Percentiles rank a stretch among this genome's conserved stretches.
phyloP scores from a whole-genome alignment of 2,888 invertebrate genomes.

The Stegana nigrithorax region DNA sequence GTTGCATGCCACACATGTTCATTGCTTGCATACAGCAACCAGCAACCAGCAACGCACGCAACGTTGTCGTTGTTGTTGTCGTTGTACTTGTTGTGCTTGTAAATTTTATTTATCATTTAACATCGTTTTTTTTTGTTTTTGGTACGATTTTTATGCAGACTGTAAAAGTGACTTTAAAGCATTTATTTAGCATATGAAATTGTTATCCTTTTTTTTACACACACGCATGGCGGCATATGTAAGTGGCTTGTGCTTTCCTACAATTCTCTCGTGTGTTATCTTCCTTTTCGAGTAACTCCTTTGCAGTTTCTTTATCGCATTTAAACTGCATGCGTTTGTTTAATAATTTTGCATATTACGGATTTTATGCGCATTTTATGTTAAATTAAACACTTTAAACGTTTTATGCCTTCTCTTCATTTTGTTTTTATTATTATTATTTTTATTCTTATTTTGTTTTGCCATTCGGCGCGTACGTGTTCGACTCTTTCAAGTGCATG shows the following conservation, averaged over 20 bases:
- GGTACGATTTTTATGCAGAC: slow-evolving; percentile 57
- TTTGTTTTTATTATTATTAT: slow-evolving; percentile 29
- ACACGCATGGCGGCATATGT: no score
- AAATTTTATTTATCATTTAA: slow-evolving; percentile 62
- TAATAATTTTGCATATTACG: slow-evolving; percentile 7
- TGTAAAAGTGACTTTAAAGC: slow-evolving; percentile 58
- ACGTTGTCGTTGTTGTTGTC: slow-evolving; percentile 14
- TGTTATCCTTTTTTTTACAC: background rate
- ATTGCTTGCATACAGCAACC: background rate
- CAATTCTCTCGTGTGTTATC: no score
- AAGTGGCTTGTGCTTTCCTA: no score
- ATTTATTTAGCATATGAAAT: slow-evolving; percentile 57
- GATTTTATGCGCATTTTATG: slow-evolving; percentile 27
- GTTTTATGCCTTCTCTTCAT: slow-evolving; percentile 18
- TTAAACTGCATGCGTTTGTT: background rate
- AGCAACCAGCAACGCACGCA: no score
- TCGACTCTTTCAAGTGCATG: no score
- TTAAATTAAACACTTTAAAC: slow-evolving; percentile 35
- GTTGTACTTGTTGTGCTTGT: slow-evolving; percentile 56
- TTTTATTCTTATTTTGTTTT: no score
- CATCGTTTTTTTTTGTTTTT: slow-evolving; percentile 21
- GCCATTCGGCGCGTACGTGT: no score
- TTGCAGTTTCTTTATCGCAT: no score
- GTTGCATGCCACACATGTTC: slow-evolving; percentile 16
- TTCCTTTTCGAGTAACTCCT: no score